Base-by-base conservation (phyloP, 2,888 invertebrate genomes). In the Drosophila dives region DNA sequence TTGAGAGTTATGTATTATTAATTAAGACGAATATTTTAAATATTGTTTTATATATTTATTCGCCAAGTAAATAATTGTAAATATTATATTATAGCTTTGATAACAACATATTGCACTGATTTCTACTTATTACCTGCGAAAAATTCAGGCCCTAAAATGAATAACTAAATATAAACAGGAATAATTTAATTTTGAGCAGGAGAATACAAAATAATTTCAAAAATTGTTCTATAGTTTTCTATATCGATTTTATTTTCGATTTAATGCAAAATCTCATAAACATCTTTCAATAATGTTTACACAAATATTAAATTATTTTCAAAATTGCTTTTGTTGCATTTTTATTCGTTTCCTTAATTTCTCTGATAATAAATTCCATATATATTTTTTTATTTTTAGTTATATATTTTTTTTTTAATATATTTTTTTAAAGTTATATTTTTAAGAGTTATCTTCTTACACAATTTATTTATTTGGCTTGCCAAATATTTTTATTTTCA, bases 281-380 rank as follows among this genome's bases (percentile, higher is more conserved):
- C 5, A 20, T 11, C n/a, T 42, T 11, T 0, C 2, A n/a, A n/a
- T 34, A 12, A 5, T 34, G 3, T 15, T 36, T 1, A 36, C 7
- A 8, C 7, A 2, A 17, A 8, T 17, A 45, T 12, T 45, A 3
- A 20, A 3, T 20, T 7, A 7, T 45, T 12, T 20, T 7, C 20
- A 45, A 45, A 2, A 3, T 7, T 7, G 2, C 1, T 20, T 12
- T 20, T 17, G 1, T 2, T 7, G 7, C 12, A 20, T 12, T 45
- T 45, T 12, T 7, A 45, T 20, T 12, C 7, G 12, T 1, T 45
- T 20, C 1, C 3, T 3, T 7, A 45, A 42, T 12, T 12, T 1
- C 2, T 6, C n/a, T n/a, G 3, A n/a, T n/a, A n/a, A 1, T 10
- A 40, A n/a, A 10, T 40, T 2, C 5, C 4, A 40, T 0, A n/a